Conservation (phyloP, 2,888 invertebrate genomes). For the Aporophyla lueneburgensis region DNA sequence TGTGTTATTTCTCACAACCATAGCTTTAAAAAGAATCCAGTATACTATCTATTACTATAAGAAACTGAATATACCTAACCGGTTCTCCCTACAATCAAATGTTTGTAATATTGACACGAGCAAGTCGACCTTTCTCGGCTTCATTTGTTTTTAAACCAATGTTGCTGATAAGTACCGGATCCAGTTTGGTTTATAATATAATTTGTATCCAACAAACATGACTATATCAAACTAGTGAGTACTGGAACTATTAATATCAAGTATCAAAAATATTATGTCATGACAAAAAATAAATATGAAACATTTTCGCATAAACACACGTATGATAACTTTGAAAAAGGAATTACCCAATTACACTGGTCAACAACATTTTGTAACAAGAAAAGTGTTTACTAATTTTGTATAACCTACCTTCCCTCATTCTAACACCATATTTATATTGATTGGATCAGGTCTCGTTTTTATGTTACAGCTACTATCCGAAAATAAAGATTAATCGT, state of each 20-base stretch:
- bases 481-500: too few species aligned
- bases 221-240: background rate
- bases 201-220: background rate
- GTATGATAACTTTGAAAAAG: background rate
- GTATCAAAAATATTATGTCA: background rate
- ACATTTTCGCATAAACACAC: background rate
- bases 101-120: background rate
- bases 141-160: constrained; percentile 10
- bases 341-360: background rate
- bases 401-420: too few species aligned
- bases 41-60: background rate
- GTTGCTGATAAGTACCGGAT: constrained; percentile 7
- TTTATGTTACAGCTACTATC: too few species aligned
- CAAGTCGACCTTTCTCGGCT: constrained; percentile 9
- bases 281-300: background rate
- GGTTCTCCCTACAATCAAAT: constrained; percentile 2
- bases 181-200: background rate
- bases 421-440: too few species aligned
- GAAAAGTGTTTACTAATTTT: too few species aligned
- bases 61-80: constrained; percentile 7
- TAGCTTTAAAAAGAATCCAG: background rate
- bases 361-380: too few species aligned
- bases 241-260: constrained; percentile 10
- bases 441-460: too few species aligned
- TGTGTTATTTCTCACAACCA: background rate